Percentiles rank a stretch among this genome's conserved stretches.
Evolutionary conservation across 2,888 invertebrate genomes (phyloP).

Genomic region (Lasioglossum morio): DNA sequence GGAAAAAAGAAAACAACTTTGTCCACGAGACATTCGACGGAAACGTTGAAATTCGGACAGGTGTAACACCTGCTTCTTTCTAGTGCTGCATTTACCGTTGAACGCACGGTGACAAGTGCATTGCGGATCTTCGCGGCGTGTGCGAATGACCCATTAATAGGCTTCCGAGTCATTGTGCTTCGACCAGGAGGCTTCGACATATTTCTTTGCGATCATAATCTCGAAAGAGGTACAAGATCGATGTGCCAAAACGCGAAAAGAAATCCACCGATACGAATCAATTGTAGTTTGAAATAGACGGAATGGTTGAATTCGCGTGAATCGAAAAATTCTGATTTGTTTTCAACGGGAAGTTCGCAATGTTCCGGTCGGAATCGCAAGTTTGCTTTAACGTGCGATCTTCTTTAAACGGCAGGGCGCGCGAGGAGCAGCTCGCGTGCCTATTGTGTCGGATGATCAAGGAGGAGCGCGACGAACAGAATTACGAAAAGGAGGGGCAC

Average conservation of each 20-base stretch:
- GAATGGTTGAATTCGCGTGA: too few relatives aligned
- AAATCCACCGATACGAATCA: too few relatives aligned
- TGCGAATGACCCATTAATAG: background rate
- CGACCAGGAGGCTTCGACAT: background rate
- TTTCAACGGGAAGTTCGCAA: background rate
- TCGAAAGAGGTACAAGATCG: too few relatives aligned
- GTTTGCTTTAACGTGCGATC: background rate
- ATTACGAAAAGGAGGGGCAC: background rate
- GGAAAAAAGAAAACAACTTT: background rate
- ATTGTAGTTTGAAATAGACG: too few relatives aligned
- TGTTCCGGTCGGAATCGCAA: background rate
- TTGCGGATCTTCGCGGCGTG: background rate
- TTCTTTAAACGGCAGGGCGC: conserved; percentile 3
- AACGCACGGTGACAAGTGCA: background rate
- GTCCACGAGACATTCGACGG: background rate
- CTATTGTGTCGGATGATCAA: conserved; percentile 10
- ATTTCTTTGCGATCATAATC: background rate
- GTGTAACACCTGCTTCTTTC: background rate
- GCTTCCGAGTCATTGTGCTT: background rate
- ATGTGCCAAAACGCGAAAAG: too few relatives aligned
- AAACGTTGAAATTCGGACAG: background rate
- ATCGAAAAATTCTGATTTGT: too few relatives aligned
- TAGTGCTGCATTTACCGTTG: background rate
- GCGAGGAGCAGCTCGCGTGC: conserved; percentile 18
- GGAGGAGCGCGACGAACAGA: conserved; percentile 1